Conservation (phyloP, 1,140 invertebrate species). For the Drosophila baimaii region DNA sequence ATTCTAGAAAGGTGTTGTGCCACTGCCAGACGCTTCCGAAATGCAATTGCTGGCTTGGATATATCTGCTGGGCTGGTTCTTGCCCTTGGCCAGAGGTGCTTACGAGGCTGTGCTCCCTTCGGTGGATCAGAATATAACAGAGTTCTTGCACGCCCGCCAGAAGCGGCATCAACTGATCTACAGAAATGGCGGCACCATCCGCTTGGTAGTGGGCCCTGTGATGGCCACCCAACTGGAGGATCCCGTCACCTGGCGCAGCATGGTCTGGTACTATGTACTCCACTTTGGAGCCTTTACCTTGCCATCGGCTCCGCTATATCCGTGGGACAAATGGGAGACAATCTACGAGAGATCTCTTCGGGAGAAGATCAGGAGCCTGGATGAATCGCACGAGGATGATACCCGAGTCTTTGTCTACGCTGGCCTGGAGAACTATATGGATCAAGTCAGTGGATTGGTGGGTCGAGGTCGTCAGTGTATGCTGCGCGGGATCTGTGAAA, state of each 20-base stretch:
- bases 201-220: conserved; percentile 66
- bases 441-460: conserved; percentile 34
- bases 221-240: conserved; percentile 64
- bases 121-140: conserved; percentile 57
- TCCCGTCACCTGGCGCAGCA: conserved; percentile 68
- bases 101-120: conserved; percentile 41
- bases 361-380: conserved; percentile 47
- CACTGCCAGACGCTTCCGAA: conserved; percentile 10
- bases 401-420: conserved; percentile 71
- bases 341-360: conserved; percentile 61
- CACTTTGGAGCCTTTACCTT: conserved; percentile 71
- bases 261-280: conserved; percentile 63
- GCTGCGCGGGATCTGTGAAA: conserved; percentile 77
- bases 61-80: conserved; percentile 10
- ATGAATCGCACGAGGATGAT: conserved; percentile 62
- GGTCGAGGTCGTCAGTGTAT: conserved; percentile 61
- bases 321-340: conserved; percentile 81
- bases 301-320: conserved; percentile 69
- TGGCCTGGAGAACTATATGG: conserved; percentile 72
- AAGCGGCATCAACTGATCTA: conserved; percentile 62
- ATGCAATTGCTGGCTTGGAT: conserved; percentile 37
- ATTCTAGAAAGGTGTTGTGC: conserved; percentile 29
- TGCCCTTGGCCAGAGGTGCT: conserved; percentile 22
- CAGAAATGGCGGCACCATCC: conserved; percentile 59
- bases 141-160: conserved; percentile 54